Evolutionary conservation across 1,140 invertebrate genomes (phyloP).

Genomic region (Drosophila albomicans): DNA sequence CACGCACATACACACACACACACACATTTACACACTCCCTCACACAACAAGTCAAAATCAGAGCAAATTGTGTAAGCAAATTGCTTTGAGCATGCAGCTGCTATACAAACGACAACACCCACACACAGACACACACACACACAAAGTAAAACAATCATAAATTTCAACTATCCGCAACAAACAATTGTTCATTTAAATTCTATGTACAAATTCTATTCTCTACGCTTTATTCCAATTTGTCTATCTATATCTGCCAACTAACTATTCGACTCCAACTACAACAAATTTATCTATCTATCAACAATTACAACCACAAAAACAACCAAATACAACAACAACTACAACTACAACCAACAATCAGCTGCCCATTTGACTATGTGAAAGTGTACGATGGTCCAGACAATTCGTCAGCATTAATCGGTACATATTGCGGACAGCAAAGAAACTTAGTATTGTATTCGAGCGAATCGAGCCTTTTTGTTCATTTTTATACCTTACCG

Average conservation of each 20-base stretch:
- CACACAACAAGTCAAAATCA: constrained; percentile 64
- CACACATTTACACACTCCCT: not conserved
- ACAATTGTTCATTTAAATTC: constrained; percentile 41
- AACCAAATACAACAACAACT: constrained; percentile 61
- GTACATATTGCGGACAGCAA: constrained; percentile 99
- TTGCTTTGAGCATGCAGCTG: constrained; percentile 71
- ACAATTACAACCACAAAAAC: constrained; percentile 39
- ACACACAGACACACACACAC: constrained; percentile 14
- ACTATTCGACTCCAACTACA: constrained; percentile 55
- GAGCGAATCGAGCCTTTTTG: constrained; percentile 94
- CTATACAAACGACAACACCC: constrained; percentile 26
- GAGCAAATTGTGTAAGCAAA: constrained; percentile 59
- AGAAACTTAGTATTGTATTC: constrained; percentile 97
- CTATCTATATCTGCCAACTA: constrained; percentile 49
- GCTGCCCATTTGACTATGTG: constrained; percentile 99
- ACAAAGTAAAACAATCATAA: constrained; percentile 22
- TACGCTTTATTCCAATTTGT: constrained; percentile 44
- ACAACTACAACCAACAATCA: constrained; percentile 85
- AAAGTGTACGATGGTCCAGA: constrained; percentile 97
- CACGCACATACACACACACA: constrained; percentile 8
- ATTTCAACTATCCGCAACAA: constrained; percentile 30
- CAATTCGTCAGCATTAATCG: constrained; percentile 94
- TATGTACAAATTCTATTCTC: constrained; percentile 54
- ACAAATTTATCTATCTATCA: constrained; percentile 56
- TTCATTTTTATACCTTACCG: constrained; percentile 95